Conservation (phyloP, 2,113 vertebrate species). For the Melanerpes formicivorus region DNA sequence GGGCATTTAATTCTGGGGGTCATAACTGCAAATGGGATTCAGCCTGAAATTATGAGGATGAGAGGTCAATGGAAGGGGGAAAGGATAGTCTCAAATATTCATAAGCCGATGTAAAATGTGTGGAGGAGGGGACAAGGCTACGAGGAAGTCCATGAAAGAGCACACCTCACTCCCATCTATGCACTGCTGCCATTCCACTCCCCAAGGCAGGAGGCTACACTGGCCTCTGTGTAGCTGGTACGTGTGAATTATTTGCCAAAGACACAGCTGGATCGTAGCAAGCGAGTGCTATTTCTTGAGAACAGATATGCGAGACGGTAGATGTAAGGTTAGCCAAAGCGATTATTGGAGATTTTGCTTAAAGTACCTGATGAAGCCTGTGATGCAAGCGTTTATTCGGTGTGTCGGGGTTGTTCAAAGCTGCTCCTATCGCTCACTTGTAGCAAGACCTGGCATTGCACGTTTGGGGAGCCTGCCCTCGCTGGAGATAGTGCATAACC, state of each 20-base stretch:
- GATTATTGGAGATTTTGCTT: neutral
- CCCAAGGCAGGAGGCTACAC: conserved; percentile 1
- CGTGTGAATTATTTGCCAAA: conserved; percentile 19
- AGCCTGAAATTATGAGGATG: neutral
- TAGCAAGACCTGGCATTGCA: neutral
- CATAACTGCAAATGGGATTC: neutral
- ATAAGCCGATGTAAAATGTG: neutral
- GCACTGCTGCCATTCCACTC: conserved; percentile 9
- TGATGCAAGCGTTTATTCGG: neutral
- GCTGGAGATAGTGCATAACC: conserved; percentile 24
- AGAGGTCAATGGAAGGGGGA: neutral
- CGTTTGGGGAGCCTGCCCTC: neutral
- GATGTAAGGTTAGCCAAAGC: neutral
- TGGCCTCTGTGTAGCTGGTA: conserved; percentile 2
- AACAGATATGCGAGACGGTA: neutral
- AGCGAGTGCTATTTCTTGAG: neutral
- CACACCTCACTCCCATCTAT: neutral
- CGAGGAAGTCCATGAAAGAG: conserved; percentile 1
- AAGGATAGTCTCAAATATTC: neutral
- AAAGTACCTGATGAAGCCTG: neutral
- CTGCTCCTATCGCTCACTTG: conserved; percentile 1
- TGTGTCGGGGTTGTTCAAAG: neutral
- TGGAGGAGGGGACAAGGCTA: neutral
- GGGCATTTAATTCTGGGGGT: neutral
- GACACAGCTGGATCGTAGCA: neutral